phyloP scores from a whole-genome alignment of 2,113 vertebrate species.

The Microcebus murinus region DNA sequence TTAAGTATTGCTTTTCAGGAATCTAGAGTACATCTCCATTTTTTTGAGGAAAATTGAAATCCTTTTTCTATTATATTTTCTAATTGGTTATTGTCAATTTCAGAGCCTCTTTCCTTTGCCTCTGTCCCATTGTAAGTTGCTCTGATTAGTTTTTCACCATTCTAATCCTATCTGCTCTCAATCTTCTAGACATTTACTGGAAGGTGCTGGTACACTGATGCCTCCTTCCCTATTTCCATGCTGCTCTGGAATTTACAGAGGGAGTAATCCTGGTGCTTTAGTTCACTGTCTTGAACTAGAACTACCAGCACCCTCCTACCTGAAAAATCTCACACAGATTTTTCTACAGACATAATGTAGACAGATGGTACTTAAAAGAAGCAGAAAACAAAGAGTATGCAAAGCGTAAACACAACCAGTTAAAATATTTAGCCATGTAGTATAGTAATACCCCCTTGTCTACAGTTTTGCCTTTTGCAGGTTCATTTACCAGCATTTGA shows the following conservation, averaged over 20 bases:
- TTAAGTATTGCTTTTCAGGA: background rate
- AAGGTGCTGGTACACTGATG: background rate
- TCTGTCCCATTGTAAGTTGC: background rate
- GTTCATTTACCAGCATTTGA: background rate
- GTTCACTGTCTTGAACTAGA: background rate
- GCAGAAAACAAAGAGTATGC: background rate
- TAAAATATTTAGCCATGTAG: background rate
- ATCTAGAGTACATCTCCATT: background rate
- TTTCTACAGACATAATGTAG: background rate
- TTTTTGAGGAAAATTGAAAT: background rate
- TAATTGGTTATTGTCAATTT: background rate
- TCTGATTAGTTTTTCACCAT: background rate
- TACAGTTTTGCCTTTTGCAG: background rate
- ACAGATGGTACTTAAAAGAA: background rate
- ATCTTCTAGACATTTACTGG: background rate
- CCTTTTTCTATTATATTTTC: background rate
- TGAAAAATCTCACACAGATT: background rate
- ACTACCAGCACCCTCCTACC: background rate
- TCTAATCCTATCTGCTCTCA: background rate
- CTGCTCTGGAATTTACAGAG: background rate
- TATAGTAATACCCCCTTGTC: background rate
- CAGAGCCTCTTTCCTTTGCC: background rate
- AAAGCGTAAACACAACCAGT: background rate
- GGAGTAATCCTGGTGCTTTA: background rate
- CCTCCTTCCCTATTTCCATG: background rate